Base-by-base conservation (phyloP, 92 coral and sea anemone genomes). In the Siderastrea radians region DNA sequence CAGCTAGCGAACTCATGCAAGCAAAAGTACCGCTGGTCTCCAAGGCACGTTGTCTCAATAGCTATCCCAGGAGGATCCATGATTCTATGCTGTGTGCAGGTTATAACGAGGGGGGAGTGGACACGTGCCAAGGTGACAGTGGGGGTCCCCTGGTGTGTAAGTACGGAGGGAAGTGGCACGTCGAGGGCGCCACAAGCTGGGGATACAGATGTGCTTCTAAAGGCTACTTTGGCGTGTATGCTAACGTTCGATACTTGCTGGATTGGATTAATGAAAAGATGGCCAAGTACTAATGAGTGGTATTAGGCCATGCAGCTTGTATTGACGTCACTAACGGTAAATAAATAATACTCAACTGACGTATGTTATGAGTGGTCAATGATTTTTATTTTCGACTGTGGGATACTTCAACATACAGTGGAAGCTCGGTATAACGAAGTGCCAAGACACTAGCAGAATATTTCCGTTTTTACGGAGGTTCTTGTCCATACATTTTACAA, bases 31-130 rank as follows among this genome's bases (percentile, higher is more conserved):
- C 90, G 47, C 89, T 89, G 79, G 90, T 84, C 49, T 77, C 84
- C 9, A 85, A 76, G 16, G 89, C 66, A 6, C 83, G 83, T 49
- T 85, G 89, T 15, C 69, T 69, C 49, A 75, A 67, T 43, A 76
- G 83, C 58, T 85, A 85, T 17, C 81, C 73, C 16, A 19, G 67
- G 3, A 15, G 83, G 49, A 87, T 88, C 68, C 87, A 81, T 53
- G 91, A 81, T 72, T 88, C 92, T 49, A 92, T 88, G 95, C 49
- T 92, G 78, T 92, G 95, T 49, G 95, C 93, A 46, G 95, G 95
- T 52, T 81, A 89, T 17, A 86, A 83, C 26, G 87, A 91, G 80
- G 95, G 93, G 2, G 86, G 90, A 46, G 63, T 83, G 38, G 94
- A 91, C 73, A 74, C 94, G 1, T 91, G 94, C 52, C 89, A 91